Evolutionary conservation across 2,888 invertebrate genomes (phyloP).

Genomic region (Apodemia zela): DNA sequence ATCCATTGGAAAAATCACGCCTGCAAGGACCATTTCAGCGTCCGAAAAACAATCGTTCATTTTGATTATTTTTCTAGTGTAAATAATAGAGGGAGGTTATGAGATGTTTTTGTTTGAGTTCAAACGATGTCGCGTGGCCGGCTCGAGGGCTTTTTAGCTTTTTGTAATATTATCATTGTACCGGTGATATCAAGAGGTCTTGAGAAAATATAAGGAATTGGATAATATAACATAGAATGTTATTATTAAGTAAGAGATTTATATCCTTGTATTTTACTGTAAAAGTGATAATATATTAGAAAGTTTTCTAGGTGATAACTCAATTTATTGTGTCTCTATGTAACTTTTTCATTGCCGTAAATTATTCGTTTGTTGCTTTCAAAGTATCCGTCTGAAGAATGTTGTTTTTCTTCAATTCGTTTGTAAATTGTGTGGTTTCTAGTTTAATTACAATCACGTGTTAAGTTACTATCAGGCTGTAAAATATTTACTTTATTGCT

Average conservation of each 20-base stretch:
- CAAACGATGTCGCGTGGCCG: slow-evolving; percentile 45
- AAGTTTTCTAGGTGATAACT: not conserved
- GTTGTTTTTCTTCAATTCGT: too few species aligned
- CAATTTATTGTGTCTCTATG: too few species aligned
- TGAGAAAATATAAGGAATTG: slow-evolving; percentile 11
- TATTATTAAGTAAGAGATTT: not conserved
- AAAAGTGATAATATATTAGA: not conserved
- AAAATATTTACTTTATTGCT: too few species aligned
- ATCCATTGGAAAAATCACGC: slow-evolving; percentile 67
- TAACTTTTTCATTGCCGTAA: too few species aligned
- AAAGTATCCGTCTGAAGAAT: too few species aligned
- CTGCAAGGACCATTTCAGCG: slow-evolving; percentile 65
- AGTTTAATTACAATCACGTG: too few species aligned
- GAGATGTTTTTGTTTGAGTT: slow-evolving; percentile 52
- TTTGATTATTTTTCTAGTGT: slow-evolving; percentile 75
- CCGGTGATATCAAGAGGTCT: slow-evolving; percentile 20
- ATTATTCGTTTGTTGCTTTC: too few species aligned
- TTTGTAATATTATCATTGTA: slow-evolving; percentile 32
- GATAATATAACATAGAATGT: not conserved
- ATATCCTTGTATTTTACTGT: not conserved
- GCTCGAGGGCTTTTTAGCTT: slow-evolving; percentile 42
- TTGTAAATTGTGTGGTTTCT: too few species aligned
- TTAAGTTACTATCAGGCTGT: too few species aligned
- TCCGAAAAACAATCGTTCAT: slow-evolving; percentile 67
- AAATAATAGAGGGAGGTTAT: slow-evolving; percentile 63